Conservation (phyloP, 2,113 vertebrate species). For the Gallinago jamesoni region DNA sequence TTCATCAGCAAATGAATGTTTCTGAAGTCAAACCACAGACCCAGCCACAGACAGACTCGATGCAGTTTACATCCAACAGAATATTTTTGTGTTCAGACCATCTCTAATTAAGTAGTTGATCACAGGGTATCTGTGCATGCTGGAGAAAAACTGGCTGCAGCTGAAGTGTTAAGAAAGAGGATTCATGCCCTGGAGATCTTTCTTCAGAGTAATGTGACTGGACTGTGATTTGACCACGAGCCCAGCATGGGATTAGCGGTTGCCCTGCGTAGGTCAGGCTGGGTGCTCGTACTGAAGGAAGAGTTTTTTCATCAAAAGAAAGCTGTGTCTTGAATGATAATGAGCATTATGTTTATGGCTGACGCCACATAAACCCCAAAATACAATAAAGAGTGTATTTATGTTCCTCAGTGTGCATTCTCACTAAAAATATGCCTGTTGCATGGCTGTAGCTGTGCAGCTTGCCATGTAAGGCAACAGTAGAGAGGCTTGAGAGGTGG, state of each 20-base stretch:
- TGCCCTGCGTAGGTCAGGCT: not conserved
- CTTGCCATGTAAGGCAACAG: not conserved
- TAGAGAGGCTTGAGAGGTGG: not conserved
- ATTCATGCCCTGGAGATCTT: not conserved
- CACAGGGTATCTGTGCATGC: not conserved
- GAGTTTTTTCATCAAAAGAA: not conserved
- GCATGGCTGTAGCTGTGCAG: not conserved
- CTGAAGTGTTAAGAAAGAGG: not conserved
- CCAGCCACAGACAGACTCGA: not conserved
- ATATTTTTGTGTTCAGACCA: not conserved
- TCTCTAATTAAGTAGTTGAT: not conserved
- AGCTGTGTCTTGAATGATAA: not conserved
- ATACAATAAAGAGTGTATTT: not conserved
- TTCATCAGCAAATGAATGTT: not conserved
- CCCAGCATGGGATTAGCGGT: not conserved
- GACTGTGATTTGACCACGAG: not conserved
- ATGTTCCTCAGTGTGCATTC: not conserved
- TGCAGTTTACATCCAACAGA: not conserved
- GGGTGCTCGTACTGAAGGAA: not conserved
- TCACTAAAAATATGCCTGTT: not conserved
- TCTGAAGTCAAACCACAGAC: not conserved
- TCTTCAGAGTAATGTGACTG: not conserved
- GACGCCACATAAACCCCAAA: not conserved
- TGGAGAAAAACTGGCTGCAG: not conserved
- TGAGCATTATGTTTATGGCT: not conserved